These are phyloP conservation scores for Ceratina australensis DNA, from an alignment of 1,140 invertebrate genomes.

Conservation along the genomic window DNA sequence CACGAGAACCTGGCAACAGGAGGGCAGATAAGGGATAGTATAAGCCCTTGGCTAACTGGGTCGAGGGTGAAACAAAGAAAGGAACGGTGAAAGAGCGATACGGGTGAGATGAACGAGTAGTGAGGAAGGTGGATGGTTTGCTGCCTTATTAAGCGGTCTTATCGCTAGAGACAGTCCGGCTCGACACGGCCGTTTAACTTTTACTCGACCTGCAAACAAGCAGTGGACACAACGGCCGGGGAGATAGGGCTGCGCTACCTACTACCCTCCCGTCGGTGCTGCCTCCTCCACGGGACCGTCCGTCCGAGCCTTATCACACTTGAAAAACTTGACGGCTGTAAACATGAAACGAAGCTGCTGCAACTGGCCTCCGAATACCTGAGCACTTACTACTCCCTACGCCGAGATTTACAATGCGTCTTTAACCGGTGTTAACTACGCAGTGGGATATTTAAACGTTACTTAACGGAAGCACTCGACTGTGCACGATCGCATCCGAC, in stretches of 20 bases:
- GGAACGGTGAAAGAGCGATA: conserved; percentile 17
- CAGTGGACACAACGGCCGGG: conserved; percentile 52
- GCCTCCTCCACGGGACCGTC: conserved; percentile 29
- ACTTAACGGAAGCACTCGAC: conserved; percentile 4
- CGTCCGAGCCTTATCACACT: conserved; percentile 42
- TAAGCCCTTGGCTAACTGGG: conserved; percentile 50
- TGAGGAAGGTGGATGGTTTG: conserved; percentile 50
- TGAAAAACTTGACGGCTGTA: conserved; percentile 63
- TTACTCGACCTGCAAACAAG: conserved; percentile 66
- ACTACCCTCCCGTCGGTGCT: conserved; percentile 22
- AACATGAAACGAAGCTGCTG: conserved; percentile 52
- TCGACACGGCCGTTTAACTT: conserved; percentile 67
- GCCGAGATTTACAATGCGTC: conserved; percentile 53
- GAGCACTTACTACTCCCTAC: background rate
- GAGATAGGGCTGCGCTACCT: conserved; percentile 48
- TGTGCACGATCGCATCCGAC: background rate
- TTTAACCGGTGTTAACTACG: conserved; percentile 41
- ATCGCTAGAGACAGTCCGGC: conserved; percentile 53
- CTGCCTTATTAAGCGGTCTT: conserved; percentile 66
- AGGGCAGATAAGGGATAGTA: conserved; percentile 50
- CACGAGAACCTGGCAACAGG: conserved; percentile 15
- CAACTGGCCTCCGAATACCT: conserved; percentile 36
- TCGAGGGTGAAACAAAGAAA: conserved; percentile 51
- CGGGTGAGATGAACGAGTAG: conserved; percentile 41
- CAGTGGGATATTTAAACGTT: conserved; percentile 29